Conservation (phyloP, 1,140 invertebrate species). For the Steinernema khuongi region DNA sequence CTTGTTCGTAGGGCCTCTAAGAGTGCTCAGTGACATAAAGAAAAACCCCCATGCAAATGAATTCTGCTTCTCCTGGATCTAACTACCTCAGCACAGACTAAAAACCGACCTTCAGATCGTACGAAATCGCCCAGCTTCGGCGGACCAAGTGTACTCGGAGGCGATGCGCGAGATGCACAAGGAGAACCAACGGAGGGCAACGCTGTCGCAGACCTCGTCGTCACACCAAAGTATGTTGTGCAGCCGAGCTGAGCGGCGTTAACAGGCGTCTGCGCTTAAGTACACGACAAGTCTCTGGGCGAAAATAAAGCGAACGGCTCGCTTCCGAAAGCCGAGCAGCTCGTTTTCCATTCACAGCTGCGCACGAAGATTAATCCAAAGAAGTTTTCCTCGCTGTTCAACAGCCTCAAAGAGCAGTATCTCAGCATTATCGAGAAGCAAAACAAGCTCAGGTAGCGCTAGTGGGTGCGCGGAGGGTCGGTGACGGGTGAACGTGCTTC, state of each 20-base stretch:
- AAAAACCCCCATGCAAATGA: no score
- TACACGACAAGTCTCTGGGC: neutral
- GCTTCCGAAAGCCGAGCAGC: neutral
- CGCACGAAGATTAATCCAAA: constrained; percentile 18
- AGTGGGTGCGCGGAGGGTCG: neutral
- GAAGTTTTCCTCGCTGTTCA: constrained; percentile 48
- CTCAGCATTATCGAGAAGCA: constrained; percentile 48
- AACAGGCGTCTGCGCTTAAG: constrained; percentile 5
- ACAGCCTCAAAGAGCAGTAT: constrained; percentile 54
- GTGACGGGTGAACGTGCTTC: neutral
- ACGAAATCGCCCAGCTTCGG: constrained; percentile 52
- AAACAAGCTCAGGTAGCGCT: constrained; percentile 51
- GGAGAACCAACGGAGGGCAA: constrained; percentile 20
- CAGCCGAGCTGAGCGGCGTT: neutral
- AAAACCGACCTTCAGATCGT: constrained; percentile 44
- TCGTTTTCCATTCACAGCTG: constrained; percentile 23
- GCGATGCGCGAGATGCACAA: constrained; percentile 43
- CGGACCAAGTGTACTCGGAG: constrained; percentile 50
- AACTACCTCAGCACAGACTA: no score
- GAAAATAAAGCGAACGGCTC: constrained; percentile 19
- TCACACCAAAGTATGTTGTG: constrained; percentile 36
- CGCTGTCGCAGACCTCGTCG: constrained; percentile 30
- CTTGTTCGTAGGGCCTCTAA: no score
- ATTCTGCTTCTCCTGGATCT: no score
- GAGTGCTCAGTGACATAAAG: no score